Evolutionary conservation across 2,797 vertebrate species (phyloP).

Genomic region (Glyptemys insculpta): DNA sequence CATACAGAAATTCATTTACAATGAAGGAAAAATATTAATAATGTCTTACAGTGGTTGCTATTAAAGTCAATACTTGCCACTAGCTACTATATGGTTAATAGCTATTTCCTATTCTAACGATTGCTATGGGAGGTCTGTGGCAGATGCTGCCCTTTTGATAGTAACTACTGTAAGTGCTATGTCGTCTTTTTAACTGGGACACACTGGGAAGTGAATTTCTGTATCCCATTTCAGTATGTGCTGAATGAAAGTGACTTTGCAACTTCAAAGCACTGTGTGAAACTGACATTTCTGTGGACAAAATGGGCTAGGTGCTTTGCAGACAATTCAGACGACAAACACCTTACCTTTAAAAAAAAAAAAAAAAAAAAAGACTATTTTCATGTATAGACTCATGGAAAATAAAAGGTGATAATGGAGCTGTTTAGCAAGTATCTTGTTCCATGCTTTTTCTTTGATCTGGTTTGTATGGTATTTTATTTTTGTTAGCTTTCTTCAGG

Average conservation of each 20-base stretch:
- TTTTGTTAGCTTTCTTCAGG: not conserved
- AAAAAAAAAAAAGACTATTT: no score
- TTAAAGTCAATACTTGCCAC: not conserved
- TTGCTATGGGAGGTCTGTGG: not conserved
- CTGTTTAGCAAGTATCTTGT: not conserved
- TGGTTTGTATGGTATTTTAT: not conserved
- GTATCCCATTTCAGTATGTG: not conserved
- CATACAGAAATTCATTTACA: not conserved
- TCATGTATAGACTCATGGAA: not conserved
- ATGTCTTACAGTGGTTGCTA: not conserved
- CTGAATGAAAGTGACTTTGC: not conserved
- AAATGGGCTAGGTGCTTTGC: not conserved
- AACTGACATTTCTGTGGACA: not conserved
- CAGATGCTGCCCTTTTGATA: not conserved
- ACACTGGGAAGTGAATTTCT: not conserved
- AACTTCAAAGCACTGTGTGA: not conserved
- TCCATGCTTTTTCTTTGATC: not conserved
- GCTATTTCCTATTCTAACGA: not conserved
- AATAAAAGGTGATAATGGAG: not conserved
- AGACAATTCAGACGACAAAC: not conserved
- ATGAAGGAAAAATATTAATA: not conserved
- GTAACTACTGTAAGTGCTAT: not conserved
- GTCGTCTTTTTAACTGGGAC: not conserved
- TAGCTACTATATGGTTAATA: not conserved
- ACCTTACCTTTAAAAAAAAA: no score